Base-by-base conservation (phyloP, 2,888 invertebrate species). In the Sympetrum striolatum region DNA sequence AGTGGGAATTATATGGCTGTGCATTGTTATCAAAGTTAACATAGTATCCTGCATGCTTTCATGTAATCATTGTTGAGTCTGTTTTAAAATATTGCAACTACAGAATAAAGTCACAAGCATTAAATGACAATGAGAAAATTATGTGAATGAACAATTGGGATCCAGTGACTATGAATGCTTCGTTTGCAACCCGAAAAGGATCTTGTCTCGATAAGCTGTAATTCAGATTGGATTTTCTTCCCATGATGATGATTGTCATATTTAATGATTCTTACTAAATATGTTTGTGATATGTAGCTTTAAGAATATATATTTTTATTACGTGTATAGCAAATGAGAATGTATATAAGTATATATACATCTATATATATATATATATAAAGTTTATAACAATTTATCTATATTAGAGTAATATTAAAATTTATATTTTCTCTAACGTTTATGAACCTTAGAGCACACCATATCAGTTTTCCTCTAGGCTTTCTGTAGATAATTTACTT, bases 201-300 rank as follows among this genome's bases (percentile, higher is more conserved):
- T 64, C 58, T 37, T 31, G 31, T 86, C 60, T 37, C 37, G 60
- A 86, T 86, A 86, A 86, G 31, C 53, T 82, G 35, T 82, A 31
- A 82, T 82, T 82, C 82, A 82, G 60, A 86, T 37, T 35, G 35
- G 22, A 37, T 86, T 31, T 60, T 60, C 60, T 60, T 35, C 18
- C 35, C 25, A n/a, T 64, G 53, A 35, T 35, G 35, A 86, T 86
- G 37, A 86, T 86, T 60, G 39, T 86, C 86, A 58, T 86, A 39
- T 39, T 35, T 86, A 64, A 39, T 37, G 25, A 64, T 86, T 86
- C 60, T 86, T 82, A 58, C 58, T 86, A 37, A 86, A 86, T 86
- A 86, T 86, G 86, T 86, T 86, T 86, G 86, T 86, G 86, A 86
- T 86, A 86, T 64, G 86, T 86, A 86, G 86, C 86, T 86, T 86